A percentile compares a stretch with the other conserved stretches of the same genome.
Evolutionary conservation across 2,888 invertebrate genomes (phyloP).

Genomic region (Chymomyza caudatula): DNA sequence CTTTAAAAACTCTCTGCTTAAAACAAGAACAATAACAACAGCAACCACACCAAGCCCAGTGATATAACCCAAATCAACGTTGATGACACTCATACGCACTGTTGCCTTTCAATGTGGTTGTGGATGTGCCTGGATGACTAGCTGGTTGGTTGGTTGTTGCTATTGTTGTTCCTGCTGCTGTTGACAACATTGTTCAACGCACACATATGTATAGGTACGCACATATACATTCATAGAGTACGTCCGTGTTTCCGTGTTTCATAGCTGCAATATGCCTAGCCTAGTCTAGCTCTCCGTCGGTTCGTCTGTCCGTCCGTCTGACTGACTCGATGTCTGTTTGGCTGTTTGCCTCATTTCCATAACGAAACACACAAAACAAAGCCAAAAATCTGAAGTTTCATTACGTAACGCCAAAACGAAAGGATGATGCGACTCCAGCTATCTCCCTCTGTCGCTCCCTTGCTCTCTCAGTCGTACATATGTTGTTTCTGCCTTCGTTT

Average conservation of each 20-base stretch:
- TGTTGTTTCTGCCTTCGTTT: slow-evolving; percentile 46
- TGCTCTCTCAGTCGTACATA: slow-evolving; percentile 3
- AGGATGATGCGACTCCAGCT: slow-evolving; percentile 15
- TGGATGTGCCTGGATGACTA: not conserved
- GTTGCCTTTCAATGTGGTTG: slow-evolving; percentile 53
- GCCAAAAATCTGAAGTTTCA: slow-evolving; percentile 70
- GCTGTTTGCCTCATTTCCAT: slow-evolving; percentile 62
- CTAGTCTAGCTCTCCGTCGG: slow-evolving; percentile 9
- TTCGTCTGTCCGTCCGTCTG: slow-evolving; percentile 2
- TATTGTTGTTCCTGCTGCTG: slow-evolving; percentile 43
- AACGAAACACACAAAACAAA: slow-evolving; percentile 53
- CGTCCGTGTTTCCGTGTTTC: too few relatives aligned
- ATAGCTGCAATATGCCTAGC: not conserved
- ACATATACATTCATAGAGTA: too few relatives aligned
- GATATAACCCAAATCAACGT: slow-evolving; percentile 51
- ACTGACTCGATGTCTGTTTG: slow-evolving; percentile 35
- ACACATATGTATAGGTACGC: slow-evolving; percentile 8
- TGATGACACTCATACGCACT: slow-evolving; percentile 69
- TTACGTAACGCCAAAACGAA: slow-evolving; percentile 43
- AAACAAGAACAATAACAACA: not conserved
- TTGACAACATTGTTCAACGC: slow-evolving; percentile 67
- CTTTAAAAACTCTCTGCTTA: slow-evolving; percentile 1
- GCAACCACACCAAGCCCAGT: not conserved
- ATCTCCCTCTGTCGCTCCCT: not conserved
- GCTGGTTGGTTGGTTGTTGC: slow-evolving; percentile 15